These are phyloP conservation scores for Corydoras sp. DNA, from an alignment of 2,113 vertebrate genomes.

Conservation along the genomic window DNA sequence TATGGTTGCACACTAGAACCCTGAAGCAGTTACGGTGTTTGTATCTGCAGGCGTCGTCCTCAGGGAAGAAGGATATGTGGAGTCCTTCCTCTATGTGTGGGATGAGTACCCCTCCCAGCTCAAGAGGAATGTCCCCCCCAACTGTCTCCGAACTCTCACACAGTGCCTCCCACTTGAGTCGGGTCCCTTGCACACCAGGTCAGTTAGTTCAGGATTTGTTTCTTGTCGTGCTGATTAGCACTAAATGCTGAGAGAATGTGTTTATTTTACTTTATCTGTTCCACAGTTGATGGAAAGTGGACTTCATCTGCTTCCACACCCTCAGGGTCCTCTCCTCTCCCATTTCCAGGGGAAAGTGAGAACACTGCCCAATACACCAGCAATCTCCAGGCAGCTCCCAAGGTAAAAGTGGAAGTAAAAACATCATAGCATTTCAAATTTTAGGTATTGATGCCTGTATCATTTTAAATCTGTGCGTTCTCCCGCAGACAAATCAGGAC, in stretches of 20 bases:
- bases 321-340: constrained; percentile 67
- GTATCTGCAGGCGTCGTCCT: constrained; percentile 41
- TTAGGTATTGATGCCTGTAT: no score
- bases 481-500: constrained; percentile 62
- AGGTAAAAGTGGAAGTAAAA: constrained; percentile 17
- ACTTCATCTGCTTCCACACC: constrained; percentile 66
- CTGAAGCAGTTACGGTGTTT: not conserved
- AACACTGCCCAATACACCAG: constrained; percentile 57
- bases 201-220: constrained; percentile 27
- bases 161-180: constrained; percentile 65
- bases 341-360: constrained; percentile 65
- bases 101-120: constrained; percentile 79
- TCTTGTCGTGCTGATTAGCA: no score
- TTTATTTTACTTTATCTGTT: not conserved
- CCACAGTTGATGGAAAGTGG: constrained; percentile 69
- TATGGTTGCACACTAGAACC: no score
- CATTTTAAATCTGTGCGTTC: constrained; percentile 52
- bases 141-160: constrained; percentile 63
- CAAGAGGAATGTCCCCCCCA: constrained; percentile 50
- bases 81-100: constrained; percentile 84
- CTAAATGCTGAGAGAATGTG: no score
- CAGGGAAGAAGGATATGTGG: constrained; percentile 66
- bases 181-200: constrained; percentile 71
- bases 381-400: constrained; percentile 34
- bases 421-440: not conserved